phyloP scores from a whole-genome alignment of 2,113 vertebrate genomes.

The Gasterosteus nipponicus region DNA sequence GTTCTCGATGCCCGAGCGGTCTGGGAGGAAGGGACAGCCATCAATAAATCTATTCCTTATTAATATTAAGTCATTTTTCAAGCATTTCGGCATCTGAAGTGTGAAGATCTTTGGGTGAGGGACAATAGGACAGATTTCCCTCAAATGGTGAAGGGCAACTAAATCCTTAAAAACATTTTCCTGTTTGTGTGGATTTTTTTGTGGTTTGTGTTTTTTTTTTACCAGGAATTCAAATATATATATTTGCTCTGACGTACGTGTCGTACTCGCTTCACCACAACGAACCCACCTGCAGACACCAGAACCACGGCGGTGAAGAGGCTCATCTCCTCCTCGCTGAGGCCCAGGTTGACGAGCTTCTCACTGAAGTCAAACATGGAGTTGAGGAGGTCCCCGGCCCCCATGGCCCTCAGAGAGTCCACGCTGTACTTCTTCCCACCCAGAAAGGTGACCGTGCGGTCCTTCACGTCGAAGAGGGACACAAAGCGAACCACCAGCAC shows the following conservation, averaged over 20 bases:
- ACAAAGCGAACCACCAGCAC: constrained; percentile 96
- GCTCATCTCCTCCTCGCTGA: constrained; percentile 96
- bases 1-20: constrained; percentile 95
- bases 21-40: constrained; percentile 65
- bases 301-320: constrained; percentile 96
- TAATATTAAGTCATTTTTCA: no score
- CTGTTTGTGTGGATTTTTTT: no score
- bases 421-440: constrained; percentile 92
- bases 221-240: not conserved
- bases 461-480: constrained; percentile 90
- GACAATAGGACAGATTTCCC: no score
- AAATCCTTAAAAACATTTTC: no score
- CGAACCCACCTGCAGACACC: constrained; percentile 90
- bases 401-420: constrained; percentile 91
- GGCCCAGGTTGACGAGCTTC: constrained; percentile 90
- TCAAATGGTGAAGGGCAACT: no score
- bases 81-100: no score
- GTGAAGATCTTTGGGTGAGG: no score
- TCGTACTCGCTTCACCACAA: not conserved
- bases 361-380: constrained; percentile 97
- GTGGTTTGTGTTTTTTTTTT: no score
- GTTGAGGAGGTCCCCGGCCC: constrained; percentile 93
- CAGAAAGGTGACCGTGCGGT: constrained; percentile 92
- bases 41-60: no score
- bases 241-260: no score